These are phyloP conservation scores for Megatriorchis doriae DNA, from an alignment of 2,113 vertebrate genomes.

Conservation along the genomic window DNA sequence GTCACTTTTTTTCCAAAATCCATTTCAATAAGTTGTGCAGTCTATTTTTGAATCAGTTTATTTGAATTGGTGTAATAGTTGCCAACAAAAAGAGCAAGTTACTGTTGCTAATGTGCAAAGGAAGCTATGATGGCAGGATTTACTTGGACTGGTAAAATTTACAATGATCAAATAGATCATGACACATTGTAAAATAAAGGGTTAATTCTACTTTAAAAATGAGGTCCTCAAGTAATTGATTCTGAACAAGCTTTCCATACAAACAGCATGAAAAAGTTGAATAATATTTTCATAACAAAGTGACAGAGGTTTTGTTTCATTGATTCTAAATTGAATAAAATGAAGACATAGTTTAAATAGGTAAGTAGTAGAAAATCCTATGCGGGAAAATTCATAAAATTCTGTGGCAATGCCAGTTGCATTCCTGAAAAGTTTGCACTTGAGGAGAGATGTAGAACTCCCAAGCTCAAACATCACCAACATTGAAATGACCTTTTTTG, in stretches of 20 bases:
- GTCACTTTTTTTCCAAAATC: neutral
- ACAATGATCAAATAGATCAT: neutral
- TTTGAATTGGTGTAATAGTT: neutral
- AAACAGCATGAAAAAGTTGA: neutral
- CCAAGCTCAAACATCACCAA: neutral
- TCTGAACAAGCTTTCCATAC: neutral
- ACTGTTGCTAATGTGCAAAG: neutral
- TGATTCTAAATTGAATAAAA: neutral
- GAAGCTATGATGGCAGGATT: neutral
- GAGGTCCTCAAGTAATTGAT: neutral
- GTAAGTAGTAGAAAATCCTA: neutral
- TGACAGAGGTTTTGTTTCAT: neutral
- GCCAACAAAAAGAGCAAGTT: neutral
- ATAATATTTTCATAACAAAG: neutral
- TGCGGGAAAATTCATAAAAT: neutral
- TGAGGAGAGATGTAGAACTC: neutral
- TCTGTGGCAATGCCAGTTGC: neutral
- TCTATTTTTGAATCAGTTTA: neutral
- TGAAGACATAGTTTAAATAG: neutral
- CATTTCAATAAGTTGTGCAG: neutral
- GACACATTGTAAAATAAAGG: neutral
- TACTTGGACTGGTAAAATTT: neutral
- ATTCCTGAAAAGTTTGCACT: neutral
- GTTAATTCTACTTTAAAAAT: neutral
- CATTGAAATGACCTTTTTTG: slow-evolving; percentile 37